A percentile compares a stretch with the other conserved stretches of the same genome.
These are phyloP conservation scores for Cynocephalus volans DNA, from an alignment of 2,113 vertebrate species.

Conservation along the genomic window DNA sequence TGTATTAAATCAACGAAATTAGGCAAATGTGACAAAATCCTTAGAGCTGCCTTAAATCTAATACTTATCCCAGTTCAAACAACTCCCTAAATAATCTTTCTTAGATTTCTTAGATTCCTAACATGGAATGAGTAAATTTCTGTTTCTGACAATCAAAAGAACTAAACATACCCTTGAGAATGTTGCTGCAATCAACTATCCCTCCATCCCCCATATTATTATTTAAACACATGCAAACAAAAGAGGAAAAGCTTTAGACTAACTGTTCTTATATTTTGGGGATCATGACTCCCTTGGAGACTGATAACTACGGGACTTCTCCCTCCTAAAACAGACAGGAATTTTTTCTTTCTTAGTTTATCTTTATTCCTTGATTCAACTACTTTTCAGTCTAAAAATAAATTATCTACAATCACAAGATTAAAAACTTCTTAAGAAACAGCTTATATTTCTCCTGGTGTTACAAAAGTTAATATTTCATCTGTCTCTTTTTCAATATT, in stretches of 20 bases:
- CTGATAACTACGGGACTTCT: not conserved
- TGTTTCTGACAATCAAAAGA: slow-evolving; percentile 45
- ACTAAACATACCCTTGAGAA: not conserved
- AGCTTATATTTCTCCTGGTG: not conserved
- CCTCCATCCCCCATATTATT: not conserved
- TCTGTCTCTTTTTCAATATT: slow-evolving; percentile 24
- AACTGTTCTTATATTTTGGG: not conserved
- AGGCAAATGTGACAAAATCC: slow-evolving; percentile 32
- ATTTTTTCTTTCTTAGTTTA: slow-evolving; percentile 44
- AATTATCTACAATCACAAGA: not conserved
- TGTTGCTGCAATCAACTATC: not conserved
- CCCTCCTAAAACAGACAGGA: not conserved
- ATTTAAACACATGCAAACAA: not conserved
- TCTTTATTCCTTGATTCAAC: slow-evolving; percentile 7
- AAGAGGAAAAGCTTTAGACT: not conserved
- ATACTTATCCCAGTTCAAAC: slow-evolving; percentile 20
- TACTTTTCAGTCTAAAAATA: slow-evolving; percentile 51
- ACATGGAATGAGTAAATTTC: not conserved
- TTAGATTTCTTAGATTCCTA: not conserved
- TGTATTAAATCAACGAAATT: slow-evolving; percentile 26
- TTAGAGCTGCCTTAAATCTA: slow-evolving; percentile 30
- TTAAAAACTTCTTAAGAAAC: slow-evolving; percentile 61
- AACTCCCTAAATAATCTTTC: not conserved
- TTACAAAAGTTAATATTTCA: slow-evolving; percentile 54
- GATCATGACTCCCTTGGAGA: not conserved